phyloP scores from a whole-genome alignment of 2,888 invertebrate genomes.

The Crioceris asparagi region DNA sequence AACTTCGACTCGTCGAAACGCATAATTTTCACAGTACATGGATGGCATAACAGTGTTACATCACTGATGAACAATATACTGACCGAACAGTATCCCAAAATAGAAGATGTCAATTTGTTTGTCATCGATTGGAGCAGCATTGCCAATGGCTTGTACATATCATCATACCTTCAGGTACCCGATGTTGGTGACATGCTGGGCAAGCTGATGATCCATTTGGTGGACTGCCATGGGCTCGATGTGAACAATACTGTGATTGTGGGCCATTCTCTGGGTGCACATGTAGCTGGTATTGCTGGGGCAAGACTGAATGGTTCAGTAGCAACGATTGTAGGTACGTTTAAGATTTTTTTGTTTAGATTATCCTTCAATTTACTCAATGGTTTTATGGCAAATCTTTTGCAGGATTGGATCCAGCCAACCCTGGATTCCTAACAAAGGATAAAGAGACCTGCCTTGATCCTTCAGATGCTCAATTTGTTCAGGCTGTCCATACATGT shows the following conservation, averaged over 20 bases:
- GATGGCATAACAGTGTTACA: conserved; percentile 25
- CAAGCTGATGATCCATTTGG: conserved; percentile 11
- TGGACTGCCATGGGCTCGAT: conserved; percentile 6
- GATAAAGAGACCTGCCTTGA: conserved; percentile 19
- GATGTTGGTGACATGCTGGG: conserved; percentile 17
- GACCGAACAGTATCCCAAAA: conserved; percentile 19
- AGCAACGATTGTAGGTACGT: conserved; percentile 9
- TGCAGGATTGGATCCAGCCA: neutral
- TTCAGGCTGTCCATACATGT: conserved; percentile 30
- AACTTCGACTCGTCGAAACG: conserved; percentile 18
- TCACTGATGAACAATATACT: conserved; percentile 21
- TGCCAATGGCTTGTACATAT: conserved; percentile 13
- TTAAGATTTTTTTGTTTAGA: no score
- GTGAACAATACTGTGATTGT: conserved; percentile 11
- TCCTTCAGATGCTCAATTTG: conserved; percentile 26
- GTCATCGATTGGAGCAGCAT: conserved; percentile 28
- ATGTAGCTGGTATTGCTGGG: conserved; percentile 27
- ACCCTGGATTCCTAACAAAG: neutral
- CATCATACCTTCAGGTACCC: neutral
- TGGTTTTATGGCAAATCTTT: conserved; percentile 10
- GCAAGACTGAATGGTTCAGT: conserved; percentile 10
- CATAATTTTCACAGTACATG: conserved; percentile 29
- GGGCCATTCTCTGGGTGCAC: conserved; percentile 27
- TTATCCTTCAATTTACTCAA: no score
- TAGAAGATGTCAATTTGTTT: conserved; percentile 29